Evolutionary conservation across 2,888 invertebrate genomes (phyloP), one percentile per base, ranked within the genome.

Genomic region (Scaeva pyrastri): DNA sequence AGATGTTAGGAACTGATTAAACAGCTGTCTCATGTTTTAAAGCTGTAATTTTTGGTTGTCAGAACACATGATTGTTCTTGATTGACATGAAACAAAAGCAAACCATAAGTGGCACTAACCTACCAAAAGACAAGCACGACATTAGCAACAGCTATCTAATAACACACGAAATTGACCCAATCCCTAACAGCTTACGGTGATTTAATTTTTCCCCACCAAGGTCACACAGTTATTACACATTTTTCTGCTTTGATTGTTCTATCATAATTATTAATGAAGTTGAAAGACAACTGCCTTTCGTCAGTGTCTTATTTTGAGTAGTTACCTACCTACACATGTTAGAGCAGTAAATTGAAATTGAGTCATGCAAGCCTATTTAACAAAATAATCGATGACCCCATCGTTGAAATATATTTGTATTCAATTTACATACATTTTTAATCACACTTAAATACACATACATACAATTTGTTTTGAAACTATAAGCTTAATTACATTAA

Each of bases 121-220:
- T 52, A 6, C 39, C 73, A 26, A 50, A 36, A 43, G 26, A 45
- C 58, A 56, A n/a, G 11, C 48, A 41, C 21, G 11, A 43, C 4
- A 55, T 19, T 4, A 31, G 16, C 6, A 64, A 5, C 23, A 62
- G 12, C 14, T 21, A 70, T 12, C 31, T 56, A 75, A 80, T 75
- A 45, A 70, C 68, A 80, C n/a, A 70, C 52, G 45, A 78, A 60
- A n/a, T 14, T 58, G 45, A 52, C 56, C 66, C 19, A 58, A 21
- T 50, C 39, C n/a, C 41, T 62, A 48, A 62, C 12, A 11, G n/a
- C n/a, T n/a, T n/a, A n/a, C n/a, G 48, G 73, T 79, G 64, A 83
- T 74, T 84, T 84, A 70, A 79, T 56, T 72, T 68, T 11, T 8
- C 16, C 70, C 43, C 60, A n/a, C 55, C 83, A 78, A 83, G 83